Evolutionary conservation across 2,797 vertebrate species (phyloP).

Genomic region (Odontamblyopus lacepedii): DNA sequence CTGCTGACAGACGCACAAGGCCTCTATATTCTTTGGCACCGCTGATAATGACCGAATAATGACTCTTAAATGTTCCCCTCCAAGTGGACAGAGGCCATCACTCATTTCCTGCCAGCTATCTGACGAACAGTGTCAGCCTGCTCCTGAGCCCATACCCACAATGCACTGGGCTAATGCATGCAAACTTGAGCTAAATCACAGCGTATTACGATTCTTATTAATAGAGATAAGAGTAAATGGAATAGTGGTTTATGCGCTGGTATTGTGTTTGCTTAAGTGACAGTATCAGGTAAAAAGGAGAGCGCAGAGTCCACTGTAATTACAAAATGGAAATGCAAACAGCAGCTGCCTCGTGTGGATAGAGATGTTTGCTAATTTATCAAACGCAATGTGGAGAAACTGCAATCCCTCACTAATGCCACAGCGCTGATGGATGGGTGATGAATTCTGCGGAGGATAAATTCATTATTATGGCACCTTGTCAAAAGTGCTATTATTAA

Average conservation of each 20-base stretch:
- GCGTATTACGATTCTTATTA: slow-evolving; percentile 1
- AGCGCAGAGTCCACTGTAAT: slow-evolving; percentile 12
- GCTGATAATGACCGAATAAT: slow-evolving; percentile 74
- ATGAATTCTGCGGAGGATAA: slow-evolving; percentile 19
- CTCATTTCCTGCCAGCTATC: slow-evolving; percentile 52
- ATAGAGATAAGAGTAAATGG: slow-evolving; percentile 2
- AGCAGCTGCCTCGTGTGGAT: slow-evolving; percentile 26
- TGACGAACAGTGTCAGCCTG: slow-evolving; percentile 48
- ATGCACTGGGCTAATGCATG: slow-evolving; percentile 9
- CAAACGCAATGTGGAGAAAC: slow-evolving; percentile 13
- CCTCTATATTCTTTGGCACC: slow-evolving; percentile 61
- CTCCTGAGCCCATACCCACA: slow-evolving; percentile 23
- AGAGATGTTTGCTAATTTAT: slow-evolving; percentile 24
- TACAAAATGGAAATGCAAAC: slow-evolving; percentile 17
- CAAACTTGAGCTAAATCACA: slow-evolving; percentile 4
- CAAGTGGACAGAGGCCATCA: slow-evolving; percentile 60
- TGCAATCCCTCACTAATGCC: slow-evolving; percentile 16
- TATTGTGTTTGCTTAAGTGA: background rate
- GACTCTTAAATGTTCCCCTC: slow-evolving; percentile 64
- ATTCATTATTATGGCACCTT: slow-evolving; percentile 34
- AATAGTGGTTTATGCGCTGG: background rate
- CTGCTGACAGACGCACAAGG: slow-evolving; percentile 50
- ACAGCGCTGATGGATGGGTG: slow-evolving; percentile 22
- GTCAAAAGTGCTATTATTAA: slow-evolving; percentile 29
- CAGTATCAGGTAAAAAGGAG: background rate